Evolutionary conservation across 1,140 invertebrate species (phyloP).

Genomic region (Euwallacea fornicatus): DNA sequence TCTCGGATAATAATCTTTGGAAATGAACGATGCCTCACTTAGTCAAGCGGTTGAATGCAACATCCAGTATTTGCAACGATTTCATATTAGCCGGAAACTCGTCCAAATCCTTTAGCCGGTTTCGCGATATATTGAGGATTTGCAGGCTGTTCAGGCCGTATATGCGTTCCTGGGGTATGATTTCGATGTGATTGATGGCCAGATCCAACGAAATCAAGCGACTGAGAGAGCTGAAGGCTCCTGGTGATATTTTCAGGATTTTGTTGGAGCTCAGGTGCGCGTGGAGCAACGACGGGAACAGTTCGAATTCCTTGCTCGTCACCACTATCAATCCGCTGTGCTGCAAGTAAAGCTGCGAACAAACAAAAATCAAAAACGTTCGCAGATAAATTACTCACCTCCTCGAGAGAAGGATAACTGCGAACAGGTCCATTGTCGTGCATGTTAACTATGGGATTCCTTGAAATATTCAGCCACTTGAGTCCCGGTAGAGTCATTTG

Average conservation of each 20-base stretch:
- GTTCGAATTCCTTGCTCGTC: conserved; percentile 84
- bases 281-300: conserved; percentile 77
- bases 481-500: conserved; percentile 72
- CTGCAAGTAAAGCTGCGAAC: conserved; percentile 65
- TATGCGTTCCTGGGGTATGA: conserved; percentile 81
- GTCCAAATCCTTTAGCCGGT: conserved; percentile 78
- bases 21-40: conserved; percentile 11
- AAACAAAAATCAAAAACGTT: background rate
- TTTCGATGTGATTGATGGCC: conserved; percentile 80
- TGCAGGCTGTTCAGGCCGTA: conserved; percentile 73
- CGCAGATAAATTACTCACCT: conserved; percentile 51
- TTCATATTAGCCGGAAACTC: conserved; percentile 79
- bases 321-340: conserved; percentile 82
- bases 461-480: conserved; percentile 76
- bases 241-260: conserved; percentile 79
- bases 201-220: conserved; percentile 80
- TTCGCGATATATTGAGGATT: conserved; percentile 79
- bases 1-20: background rate
- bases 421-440: conserved; percentile 66
- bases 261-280: conserved; percentile 74
- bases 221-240: conserved; percentile 76
- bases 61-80: conserved; percentile 74
- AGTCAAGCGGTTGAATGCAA: conserved; percentile 73
- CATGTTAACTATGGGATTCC: conserved; percentile 75
- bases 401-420: conserved; percentile 72